Conservation (phyloP, 1,140 invertebrate species). For the Bombus pyrosoma region DNA sequence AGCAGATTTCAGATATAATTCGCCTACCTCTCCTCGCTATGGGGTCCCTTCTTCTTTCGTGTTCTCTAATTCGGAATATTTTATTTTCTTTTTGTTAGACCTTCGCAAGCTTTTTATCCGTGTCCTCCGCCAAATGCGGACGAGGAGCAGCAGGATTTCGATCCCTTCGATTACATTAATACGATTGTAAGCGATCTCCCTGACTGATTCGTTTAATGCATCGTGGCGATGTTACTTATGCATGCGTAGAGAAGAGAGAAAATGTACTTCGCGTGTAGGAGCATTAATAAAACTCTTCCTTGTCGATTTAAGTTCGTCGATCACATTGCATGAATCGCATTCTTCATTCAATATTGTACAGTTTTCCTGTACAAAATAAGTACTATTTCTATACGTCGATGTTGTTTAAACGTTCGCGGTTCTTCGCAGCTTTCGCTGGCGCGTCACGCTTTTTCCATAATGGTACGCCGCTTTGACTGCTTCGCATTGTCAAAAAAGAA, state of each 20-base stretch:
- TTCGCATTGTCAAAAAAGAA: not conserved
- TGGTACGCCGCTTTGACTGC: not conserved
- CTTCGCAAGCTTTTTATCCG: slow-evolving; percentile 86
- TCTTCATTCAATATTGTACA: no score
- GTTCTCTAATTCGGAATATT: slow-evolving; percentile 28
- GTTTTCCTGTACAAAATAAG: no score
- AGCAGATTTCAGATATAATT: not conserved
- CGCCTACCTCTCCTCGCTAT: no score
- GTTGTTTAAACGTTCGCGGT: not conserved
- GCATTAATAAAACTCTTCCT: not conserved
- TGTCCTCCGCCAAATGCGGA: slow-evolving; percentile 84
- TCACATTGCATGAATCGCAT: not conserved
- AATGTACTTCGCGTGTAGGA: not conserved
- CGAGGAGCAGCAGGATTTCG: slow-evolving; percentile 83
- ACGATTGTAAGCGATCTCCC: slow-evolving; percentile 82
- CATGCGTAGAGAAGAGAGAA: not conserved
- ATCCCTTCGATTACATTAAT: slow-evolving; percentile 84
- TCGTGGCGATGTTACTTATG: not conserved
- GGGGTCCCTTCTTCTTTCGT: not conserved
- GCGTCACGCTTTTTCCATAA: not conserved
- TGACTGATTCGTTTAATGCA: not conserved
- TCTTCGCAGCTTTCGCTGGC: not conserved
- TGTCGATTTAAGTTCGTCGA: not conserved
- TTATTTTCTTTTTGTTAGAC: slow-evolving; percentile 67
- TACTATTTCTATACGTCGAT: no score